Evolutionary conservation across 2,888 invertebrate species (phyloP).

Genomic region (Drosophila meridionalis): DNA sequence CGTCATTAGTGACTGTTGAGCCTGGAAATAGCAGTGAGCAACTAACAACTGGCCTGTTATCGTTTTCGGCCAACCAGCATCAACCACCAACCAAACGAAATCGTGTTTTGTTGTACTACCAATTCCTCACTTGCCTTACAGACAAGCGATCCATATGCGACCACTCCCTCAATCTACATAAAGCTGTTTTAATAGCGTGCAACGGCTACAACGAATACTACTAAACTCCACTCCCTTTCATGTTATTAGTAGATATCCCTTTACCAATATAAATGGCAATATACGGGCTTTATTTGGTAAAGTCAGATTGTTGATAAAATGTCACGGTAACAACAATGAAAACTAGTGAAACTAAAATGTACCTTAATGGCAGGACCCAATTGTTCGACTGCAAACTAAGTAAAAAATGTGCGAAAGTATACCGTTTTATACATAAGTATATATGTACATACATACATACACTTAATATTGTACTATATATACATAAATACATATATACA

Average conservation of each 20-base stretch:
- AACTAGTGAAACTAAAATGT: slow-evolving; percentile 56
- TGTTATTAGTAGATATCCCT: slow-evolving; percentile 21
- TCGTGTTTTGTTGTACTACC: slow-evolving; percentile 47
- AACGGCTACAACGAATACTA: slow-evolving; percentile 19
- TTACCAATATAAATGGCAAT: slow-evolving; percentile 49
- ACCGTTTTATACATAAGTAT: too few relatives aligned
- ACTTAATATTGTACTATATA: too few relatives aligned
- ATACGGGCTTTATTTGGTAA: slow-evolving; percentile 72
- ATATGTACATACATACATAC: too few relatives aligned
- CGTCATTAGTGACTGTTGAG: slow-evolving; percentile 44
- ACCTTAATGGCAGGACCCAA: slow-evolving; percentile 34
- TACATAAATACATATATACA: too few relatives aligned
- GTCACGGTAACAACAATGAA: slow-evolving; percentile 53
- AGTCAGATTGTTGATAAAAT: slow-evolving; percentile 82
- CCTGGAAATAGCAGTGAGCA: slow-evolving; percentile 31
- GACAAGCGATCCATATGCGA: slow-evolving; percentile 51
- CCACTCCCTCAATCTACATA: slow-evolving; percentile 67
- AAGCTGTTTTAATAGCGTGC: slow-evolving; percentile 53
- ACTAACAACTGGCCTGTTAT: slow-evolving; percentile 37
- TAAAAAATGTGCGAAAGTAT: too few relatives aligned
- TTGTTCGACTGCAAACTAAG: neutral
- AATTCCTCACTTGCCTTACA: slow-evolving; percentile 66
- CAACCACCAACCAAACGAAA: slow-evolving; percentile 63
- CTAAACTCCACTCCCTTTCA: slow-evolving; percentile 7
- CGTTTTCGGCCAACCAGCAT: slow-evolving; percentile 71